A percentile compares a stretch with the other conserved stretches of the same genome.
Evolutionary conservation across 1,140 invertebrate genomes (phyloP).

Genomic region (Bombus superbus): DNA sequence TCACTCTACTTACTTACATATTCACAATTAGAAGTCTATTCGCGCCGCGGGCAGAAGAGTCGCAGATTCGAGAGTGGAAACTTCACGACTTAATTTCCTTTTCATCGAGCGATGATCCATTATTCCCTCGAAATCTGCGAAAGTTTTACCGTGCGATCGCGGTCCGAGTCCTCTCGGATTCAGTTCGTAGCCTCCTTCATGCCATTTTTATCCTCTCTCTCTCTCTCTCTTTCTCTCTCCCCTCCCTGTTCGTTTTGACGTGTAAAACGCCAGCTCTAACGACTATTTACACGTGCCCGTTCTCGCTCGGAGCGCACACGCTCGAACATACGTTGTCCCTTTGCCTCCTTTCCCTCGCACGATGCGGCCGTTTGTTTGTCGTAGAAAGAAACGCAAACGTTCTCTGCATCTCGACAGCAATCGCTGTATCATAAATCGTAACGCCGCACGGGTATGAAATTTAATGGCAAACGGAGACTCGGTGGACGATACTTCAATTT

Average conservation of each 20-base stretch:
- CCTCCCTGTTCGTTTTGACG: background rate
- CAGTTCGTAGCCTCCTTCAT: background rate
- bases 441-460: background rate
- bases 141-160: background rate
- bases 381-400: background rate
- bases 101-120: slow-evolving; percentile 19
- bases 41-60: background rate
- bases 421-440: background rate
- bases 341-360: background rate
- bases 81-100: slow-evolving; percentile 6
- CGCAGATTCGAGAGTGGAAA: slow-evolving; percentile 10
- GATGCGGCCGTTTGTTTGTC: background rate
- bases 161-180: background rate
- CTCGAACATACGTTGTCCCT: background rate
- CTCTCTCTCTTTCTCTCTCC: background rate
- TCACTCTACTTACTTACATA: slow-evolving; percentile 57
- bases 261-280: slow-evolving; percentile 5
- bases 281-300: slow-evolving; percentile 29
- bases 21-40: slow-evolving; percentile 59
- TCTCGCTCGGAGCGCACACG: background rate
- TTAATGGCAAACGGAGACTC: background rate
- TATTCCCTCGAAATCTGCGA: background rate
- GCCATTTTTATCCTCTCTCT: background rate
- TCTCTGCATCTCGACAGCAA: background rate
- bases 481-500: background rate